Conservation (phyloP, 2,797 vertebrate genomes). For the Poeciliopsis turneri region DNA sequence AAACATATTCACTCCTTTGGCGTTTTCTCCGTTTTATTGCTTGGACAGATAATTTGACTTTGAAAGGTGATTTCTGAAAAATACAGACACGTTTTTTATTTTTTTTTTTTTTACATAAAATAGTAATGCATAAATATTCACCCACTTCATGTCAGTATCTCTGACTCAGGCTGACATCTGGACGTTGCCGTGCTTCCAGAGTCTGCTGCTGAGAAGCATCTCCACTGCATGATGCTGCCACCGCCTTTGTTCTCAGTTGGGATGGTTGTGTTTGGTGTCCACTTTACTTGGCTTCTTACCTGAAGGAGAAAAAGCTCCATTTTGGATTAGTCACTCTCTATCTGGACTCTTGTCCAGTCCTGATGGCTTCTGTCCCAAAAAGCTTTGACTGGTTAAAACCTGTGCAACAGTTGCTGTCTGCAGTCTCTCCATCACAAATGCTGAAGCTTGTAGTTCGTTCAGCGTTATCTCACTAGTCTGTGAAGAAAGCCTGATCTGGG, state of each 20-base stretch:
- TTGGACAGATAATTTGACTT: not conserved
- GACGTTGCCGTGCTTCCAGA: not conserved
- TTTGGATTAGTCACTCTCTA: too few species aligned
- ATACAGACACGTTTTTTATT: not conserved
- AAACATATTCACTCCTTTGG: not conserved
- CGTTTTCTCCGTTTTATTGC: not conserved
- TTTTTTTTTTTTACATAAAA: too few species aligned
- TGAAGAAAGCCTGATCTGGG: too few species aligned
- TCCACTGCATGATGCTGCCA: not conserved
- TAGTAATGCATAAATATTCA: too few species aligned
- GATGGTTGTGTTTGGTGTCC: not conserved
- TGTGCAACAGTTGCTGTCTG: not conserved
- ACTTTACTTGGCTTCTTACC: not conserved
- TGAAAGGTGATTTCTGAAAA: not conserved
- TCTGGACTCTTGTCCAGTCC: not conserved
- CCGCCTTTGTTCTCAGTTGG: not conserved
- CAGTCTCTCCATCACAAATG: not conserved
- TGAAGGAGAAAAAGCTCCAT: not conserved
- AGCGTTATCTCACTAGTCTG: not conserved
- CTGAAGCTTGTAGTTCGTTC: not conserved
- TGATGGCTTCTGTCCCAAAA: not conserved
- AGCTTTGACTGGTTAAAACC: not conserved
- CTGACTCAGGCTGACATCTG: not conserved
- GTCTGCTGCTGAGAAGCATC: not conserved
- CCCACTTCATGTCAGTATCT: not conserved